Base-by-base conservation (phyloP, 2,797 vertebrate genomes). In the Gymnothorax javanicus region DNA sequence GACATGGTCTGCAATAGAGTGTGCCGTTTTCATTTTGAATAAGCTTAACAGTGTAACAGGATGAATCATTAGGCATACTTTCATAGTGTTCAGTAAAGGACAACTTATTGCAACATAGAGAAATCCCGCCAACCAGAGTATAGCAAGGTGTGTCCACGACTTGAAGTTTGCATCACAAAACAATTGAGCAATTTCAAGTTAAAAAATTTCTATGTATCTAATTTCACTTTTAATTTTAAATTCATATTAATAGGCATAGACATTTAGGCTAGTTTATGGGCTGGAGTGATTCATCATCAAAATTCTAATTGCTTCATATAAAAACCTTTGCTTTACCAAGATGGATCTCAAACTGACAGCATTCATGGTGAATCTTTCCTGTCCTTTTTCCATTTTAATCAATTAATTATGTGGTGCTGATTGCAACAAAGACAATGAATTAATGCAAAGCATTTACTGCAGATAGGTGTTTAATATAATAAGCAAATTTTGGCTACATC, bases 11-110 rank as follows among this genome's bases (percentile, higher is more conserved):
- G 43, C 43, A 12, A 43, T 13, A 79, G 43, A 7, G 43, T 52
- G 75, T 79, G 11, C 52, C 60, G 77, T 87, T 75, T 67, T 87
- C 89, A 88, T 89, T 89, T 89, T 90, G 91, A 89, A 82, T 64
- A 25, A 75, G 86, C 85, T 82, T n/a, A 64, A 85, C 88, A 75
- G 85, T 50, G 91, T 95, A 94, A 96, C 94, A 93, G 93, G 94
- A 94, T 95, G 92, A 88, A 93, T 93, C 86, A 89, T 85, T 86
- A 87, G 92, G 92, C 89, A 93, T 93, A 91, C 93, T 93, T 91
- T 91, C 90, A 83, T 86, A 88, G 87, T 84, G 86, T 69, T 85
- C 50, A 85, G 84, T 91, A 73, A 86, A 83, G 81, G 86, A 86
- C 90, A 86, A 89, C 85, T 87, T 87, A 86, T 88, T 9, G 15